These are phyloP conservation scores for Synanthedon formicaeformis DNA, from an alignment of 2,888 invertebrate species.

Conservation along the genomic window DNA sequence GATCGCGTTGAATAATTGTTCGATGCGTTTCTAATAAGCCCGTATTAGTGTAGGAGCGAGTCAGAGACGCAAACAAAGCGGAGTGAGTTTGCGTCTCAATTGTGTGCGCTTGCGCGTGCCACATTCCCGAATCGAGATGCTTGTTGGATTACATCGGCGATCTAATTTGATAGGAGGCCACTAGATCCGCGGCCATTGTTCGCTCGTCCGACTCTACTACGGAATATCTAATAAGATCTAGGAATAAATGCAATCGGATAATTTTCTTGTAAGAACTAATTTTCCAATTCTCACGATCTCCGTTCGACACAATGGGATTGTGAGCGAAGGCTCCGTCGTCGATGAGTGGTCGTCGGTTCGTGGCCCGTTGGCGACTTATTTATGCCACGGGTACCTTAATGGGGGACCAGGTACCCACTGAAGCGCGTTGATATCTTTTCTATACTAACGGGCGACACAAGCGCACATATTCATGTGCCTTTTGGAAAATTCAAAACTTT, in stretches of 20 bases:
- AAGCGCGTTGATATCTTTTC: background rate
- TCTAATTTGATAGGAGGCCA: slow-evolving; percentile 7
- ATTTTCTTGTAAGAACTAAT: slow-evolving; percentile 3
- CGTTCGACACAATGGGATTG: background rate
- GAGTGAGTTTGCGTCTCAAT: too few species aligned
- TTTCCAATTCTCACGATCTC: slow-evolving; percentile 2
- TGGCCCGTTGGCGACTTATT: too few species aligned
- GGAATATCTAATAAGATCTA: slow-evolving; percentile 2
- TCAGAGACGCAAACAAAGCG: too few species aligned
- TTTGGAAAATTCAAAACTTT: background rate
- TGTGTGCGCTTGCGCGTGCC: too few species aligned
- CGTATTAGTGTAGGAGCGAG: too few species aligned
- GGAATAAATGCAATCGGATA: slow-evolving; percentile 1
- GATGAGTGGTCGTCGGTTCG: background rate
- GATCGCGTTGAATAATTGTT: too few species aligned
- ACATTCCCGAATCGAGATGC: background rate
- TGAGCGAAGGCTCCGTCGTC: background rate
- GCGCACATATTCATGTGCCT: background rate
- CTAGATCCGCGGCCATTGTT: slow-evolving; percentile 1
- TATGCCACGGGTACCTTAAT: too few species aligned
- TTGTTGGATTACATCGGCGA: slow-evolving; percentile 5
- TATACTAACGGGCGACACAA: background rate
- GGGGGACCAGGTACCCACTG: too few species aligned
- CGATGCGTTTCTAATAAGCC: too few species aligned
- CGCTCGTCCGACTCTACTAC: background rate